Evolutionary conservation across 1,140 invertebrate genomes (phyloP), one percentile per base, ranked within the genome.

Genomic region (Aphaenogaster floridana): DNA sequence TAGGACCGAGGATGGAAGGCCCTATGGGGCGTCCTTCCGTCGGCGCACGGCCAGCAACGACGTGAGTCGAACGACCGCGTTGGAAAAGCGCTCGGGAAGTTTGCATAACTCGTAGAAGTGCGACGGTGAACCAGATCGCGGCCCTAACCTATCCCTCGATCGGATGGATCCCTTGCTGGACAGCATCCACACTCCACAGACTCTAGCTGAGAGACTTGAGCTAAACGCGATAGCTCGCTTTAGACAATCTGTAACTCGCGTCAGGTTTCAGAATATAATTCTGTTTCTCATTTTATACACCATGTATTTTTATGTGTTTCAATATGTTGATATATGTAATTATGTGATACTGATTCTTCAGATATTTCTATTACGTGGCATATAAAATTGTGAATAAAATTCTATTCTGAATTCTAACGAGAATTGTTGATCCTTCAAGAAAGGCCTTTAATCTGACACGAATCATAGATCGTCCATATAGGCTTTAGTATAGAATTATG

Each of bases 1-100:
- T 28, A 21, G 0, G 21, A 28, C 0, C 21, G 21, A 28, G 21
- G 21, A 21, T 21, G 21, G 21, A 21, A 21, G 21, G 21, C 0
- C 28, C 28, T 28, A 1, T 28, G 0, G 28, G 28, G 0, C 96
- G 96, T 90, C 94, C 94, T 96, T 87, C n/a, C 61, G 95, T 81
- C 93, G 96, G 79, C 96, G 96, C 91, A 91, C 95, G 86, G 95
- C 96, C 90, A 96, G 96, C 92, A 96, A 96, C 8, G 96, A 97
- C 92, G 96, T 96, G 93, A 96, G 96, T 94, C 85, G 61, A 52
- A 84, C 88, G n/a, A 71, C 64, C 59, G 71, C 36, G 21, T 17
- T 48, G 6, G 42, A 57, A 59, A 54, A 68, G 1, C 28, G 48
- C 9, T 39, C 8, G 50, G 48, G 6, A 42, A 54, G 42, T 59